Base-by-base conservation (phyloP, 2,113 vertebrate species). In the Polypterus bichir region DNA sequence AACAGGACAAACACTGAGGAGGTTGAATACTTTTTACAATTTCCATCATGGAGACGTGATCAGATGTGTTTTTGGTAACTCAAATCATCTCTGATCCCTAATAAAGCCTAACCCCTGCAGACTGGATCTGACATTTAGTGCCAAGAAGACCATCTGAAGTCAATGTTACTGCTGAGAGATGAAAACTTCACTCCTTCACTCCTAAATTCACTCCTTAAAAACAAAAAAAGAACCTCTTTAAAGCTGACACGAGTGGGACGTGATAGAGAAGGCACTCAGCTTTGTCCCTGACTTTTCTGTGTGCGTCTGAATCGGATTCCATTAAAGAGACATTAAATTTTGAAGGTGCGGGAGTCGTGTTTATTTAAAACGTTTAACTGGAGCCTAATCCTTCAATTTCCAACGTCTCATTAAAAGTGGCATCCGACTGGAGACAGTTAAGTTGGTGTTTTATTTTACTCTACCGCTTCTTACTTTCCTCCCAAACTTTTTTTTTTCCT, bases 101-200 rank as follows among this genome's bases (percentile, higher is more conserved):
- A 57, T 57, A 57, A 57, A 27, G 27, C 9, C 46, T 45, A 44
- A 5, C 56, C 56, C 56, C 56, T 57, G 46, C 56, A 7, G 56
- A 45, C 9, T 57, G 10, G 56, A 45, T 45, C 56, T 45, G 4
- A 57, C 5, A 4, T 7, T 44, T 44, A 5, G 6, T 44, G 56
- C 56, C 56, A 57, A 57, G 46, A 57, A 27, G 44, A 57, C 56
- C 56, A 57, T 57, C 3, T 57, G 56, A 57, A 57, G 56, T 1
- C 56, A 57, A 2, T 57, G 46, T 45, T 57, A 57, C 27, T 11
- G 56, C 27, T 57, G 2, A 45, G 27, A 57, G 56, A 27, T 57
- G 56, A 9, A 57, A 57, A 57, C 56, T 57, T 57, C 44, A 57
- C 46, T 57, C 27, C 56, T 57, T 57, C 56, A 57, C 3, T 57